Evolutionary conservation across 2,113 vertebrate species (phyloP).

Genomic region (Atrichornis clamosus): DNA sequence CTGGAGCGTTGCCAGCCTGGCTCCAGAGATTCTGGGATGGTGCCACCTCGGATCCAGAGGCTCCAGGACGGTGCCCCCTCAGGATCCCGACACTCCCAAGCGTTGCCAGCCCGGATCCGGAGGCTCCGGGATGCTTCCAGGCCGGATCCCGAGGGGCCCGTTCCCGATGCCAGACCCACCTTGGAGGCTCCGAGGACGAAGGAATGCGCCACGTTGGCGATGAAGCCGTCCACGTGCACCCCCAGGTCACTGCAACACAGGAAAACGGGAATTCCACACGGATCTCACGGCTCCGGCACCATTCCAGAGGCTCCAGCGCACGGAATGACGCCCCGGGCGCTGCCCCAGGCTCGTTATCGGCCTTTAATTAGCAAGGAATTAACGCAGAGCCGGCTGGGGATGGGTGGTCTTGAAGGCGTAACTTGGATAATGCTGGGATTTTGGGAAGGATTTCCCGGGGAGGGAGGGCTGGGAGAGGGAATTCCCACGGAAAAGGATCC

Average conservation of each 20-base stretch:
- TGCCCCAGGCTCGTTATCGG: rapidly evolving
- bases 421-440: rapidly evolving
- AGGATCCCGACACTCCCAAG: background rate
- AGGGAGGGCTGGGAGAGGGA: too few relatives aligned
- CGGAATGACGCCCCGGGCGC: rapidly evolving
- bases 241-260: background rate
- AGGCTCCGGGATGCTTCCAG: background rate
- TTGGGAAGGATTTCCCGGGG: background rate
- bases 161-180: background rate
- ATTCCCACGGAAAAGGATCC: rapidly evolving
- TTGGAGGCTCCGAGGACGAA: background rate
- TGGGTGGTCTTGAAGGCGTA: rapidly evolving
- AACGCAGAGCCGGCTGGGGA: background rate
- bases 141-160: too few relatives aligned
- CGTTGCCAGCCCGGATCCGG: background rate
- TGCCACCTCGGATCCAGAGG: rapidly evolving
- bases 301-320: background rate
- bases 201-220: background rate
- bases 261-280: background rate
- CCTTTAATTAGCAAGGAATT: background rate
- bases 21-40: rapidly evolving
- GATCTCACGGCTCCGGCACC: background rate
- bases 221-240: background rate
- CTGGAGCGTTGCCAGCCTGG: rapidly evolving
- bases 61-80: background rate